Evolutionary conservation across 1,140 invertebrate species (phyloP).

Genomic region (Drosophila sechellia): DNA sequence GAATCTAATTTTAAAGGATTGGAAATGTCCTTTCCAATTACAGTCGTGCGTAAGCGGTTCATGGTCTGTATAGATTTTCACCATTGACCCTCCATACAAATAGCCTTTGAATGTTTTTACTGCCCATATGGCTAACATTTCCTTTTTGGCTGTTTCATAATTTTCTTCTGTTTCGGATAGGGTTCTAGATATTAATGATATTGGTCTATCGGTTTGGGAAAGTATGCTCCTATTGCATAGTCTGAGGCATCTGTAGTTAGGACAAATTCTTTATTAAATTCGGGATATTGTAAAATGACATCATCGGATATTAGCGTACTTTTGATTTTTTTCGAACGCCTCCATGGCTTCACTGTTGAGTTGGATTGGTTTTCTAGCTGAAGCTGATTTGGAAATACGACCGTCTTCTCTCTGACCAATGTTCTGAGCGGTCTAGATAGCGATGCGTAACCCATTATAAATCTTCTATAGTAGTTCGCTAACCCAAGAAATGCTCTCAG

Average conservation of each 20-base stretch:
- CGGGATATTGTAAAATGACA: too few species aligned
- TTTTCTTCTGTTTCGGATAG: too few species aligned
- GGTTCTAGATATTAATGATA: too few species aligned
- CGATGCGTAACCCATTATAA: too few species aligned
- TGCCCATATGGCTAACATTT: slow-evolving; percentile 3
- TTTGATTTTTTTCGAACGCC: slow-evolving; percentile 1
- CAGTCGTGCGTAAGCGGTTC: neutral
- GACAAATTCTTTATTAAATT: too few species aligned
- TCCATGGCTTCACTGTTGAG: slow-evolving; percentile 1
- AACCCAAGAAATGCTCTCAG: too few species aligned
- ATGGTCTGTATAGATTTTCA: slow-evolving; percentile 1
- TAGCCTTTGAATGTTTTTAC: neutral
- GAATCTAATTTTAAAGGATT: too few species aligned
- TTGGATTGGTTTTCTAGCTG: slow-evolving; percentile 1
- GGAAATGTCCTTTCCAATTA: neutral
- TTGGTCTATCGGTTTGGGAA: too few species aligned
- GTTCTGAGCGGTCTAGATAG: neutral
- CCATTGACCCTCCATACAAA: neutral
- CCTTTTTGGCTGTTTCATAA: too few species aligned
- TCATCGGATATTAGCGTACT: neutral
- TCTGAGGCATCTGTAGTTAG: too few species aligned
- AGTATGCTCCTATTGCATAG: too few species aligned
- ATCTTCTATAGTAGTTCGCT: too few species aligned
- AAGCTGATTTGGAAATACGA: neutral
- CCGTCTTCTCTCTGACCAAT: slow-evolving; percentile 2